Percentiles rank a stretch among this genome's conserved stretches.
phyloP scores from a whole-genome alignment of 1,140 invertebrate genomes.

The Caenorhabditis elegans region WBcel235 BX284606.5:8422501-8423000 shows the following conservation, averaged over 20 bases:
- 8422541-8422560: neutral
- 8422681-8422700: neutral
- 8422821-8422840: too few species aligned
- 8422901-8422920: slow-evolving; percentile 52
- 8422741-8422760: neutral
- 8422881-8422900: slow-evolving; percentile 48
- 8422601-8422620: neutral
- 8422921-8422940: slow-evolving; percentile 52
- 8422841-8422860: neutral
- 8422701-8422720: neutral
- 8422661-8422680: neutral
- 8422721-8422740: slow-evolving; percentile 6
- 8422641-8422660: neutral
- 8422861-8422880: neutral
- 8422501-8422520: slow-evolving; percentile 11
- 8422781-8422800: neutral
- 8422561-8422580: neutral
- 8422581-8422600: neutral
- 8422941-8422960: slow-evolving; percentile 46
- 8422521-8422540: slow-evolving; percentile 4
- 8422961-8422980: slow-evolving; percentile 53
- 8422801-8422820: neutral
- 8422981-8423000: slow-evolving; percentile 57
- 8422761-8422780: neutral
- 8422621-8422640: slow-evolving; percentile 4